Evolutionary conservation across 2,113 vertebrate genomes (phyloP), one percentile per base, ranked within the genome.

Genomic region (Globicephala melas): DNA sequence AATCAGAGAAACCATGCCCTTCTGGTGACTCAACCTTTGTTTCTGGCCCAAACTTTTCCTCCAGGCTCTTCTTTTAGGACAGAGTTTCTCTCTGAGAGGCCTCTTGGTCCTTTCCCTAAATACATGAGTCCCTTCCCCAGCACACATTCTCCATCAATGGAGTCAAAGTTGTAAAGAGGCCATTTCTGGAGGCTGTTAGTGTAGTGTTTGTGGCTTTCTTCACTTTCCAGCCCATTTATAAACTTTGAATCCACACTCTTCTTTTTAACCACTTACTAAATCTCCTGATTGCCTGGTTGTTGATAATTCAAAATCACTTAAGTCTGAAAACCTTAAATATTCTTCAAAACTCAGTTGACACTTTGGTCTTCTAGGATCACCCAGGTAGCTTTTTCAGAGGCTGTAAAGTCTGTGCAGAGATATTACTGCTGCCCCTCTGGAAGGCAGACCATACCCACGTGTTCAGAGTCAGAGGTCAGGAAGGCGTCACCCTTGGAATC

Each of bases 261-360:
- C 20, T 67, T 94, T 85, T 88, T 41, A 84, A 88, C 53, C 23
- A 62, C 44, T 93, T 88, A 74, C 63, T 50, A 36, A 0, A 62
- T 74, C 47, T 93, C 36, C 38, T 71, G 47, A 70, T 92, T 70
- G 5, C 71, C 62, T 87, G 50, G 47, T 96, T 95, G 60, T 79
- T 84, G 41, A 63, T 93, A 47, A 91, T 74, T 88, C 15, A 80
- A 86, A 80, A 63, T 84, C 15, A 85, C 41, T 44, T 73, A 67
- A 25, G 14, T 79, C 47, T 96, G 28, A 97, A 96, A 87, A 67
- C 26, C 62, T 96, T 91, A 83, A 82, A 50, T 93, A 73, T 68
- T 47, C 50, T 95, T 96, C 26, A 83, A 81, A 95, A 89, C 23
- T 85, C 41, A 65, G 6, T 38, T 89, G 62, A 77, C 36, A 86